These are phyloP conservation scores for Rousettus leschenaultii DNA, from an alignment of 2,113 vertebrate species.

Conservation along the genomic window DNA sequence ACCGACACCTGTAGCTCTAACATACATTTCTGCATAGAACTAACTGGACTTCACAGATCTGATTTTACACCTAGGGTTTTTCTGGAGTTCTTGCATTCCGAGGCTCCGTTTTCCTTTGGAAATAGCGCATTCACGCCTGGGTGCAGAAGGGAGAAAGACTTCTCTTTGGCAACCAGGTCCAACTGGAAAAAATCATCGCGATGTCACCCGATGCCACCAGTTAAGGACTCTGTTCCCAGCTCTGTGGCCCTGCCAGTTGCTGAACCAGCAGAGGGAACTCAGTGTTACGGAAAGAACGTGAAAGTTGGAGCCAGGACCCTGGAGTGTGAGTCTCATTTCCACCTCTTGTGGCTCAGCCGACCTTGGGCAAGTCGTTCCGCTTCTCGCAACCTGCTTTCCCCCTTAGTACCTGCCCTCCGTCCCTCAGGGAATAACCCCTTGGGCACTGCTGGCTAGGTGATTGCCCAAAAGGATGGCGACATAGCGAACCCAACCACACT, in stretches of 20 bases:
- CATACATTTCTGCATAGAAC: not conserved
- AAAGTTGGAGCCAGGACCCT: conserved; percentile 23
- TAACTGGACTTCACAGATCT: not conserved
- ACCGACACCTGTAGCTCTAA: not conserved
- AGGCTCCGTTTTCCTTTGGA: not conserved
- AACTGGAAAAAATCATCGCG: conserved; percentile 63
- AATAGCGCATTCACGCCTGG: not conserved
- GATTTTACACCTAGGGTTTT: not conserved
- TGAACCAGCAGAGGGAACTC: conserved; percentile 54
- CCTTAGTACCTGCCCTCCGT: not conserved
- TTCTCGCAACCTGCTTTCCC: not conserved
- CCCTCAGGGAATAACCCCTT: not conserved
- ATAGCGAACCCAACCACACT: not conserved
- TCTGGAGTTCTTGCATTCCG: not conserved
- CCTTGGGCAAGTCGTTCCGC: not conserved
- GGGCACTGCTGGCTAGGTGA: not conserved
- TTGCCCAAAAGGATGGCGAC: rapidly evolving
- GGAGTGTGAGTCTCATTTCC: not conserved
- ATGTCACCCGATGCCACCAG: conserved; percentile 66
- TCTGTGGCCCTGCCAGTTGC: conserved; percentile 26
- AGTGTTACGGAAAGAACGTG: conserved; percentile 58
- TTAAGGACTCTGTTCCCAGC: not conserved
- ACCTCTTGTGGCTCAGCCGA: not conserved
- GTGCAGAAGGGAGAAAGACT: not conserved
- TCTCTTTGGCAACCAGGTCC: conserved; percentile 56